phyloP scores from a whole-genome alignment of 2,888 invertebrate species.

The Doris montereyensis region DNA sequence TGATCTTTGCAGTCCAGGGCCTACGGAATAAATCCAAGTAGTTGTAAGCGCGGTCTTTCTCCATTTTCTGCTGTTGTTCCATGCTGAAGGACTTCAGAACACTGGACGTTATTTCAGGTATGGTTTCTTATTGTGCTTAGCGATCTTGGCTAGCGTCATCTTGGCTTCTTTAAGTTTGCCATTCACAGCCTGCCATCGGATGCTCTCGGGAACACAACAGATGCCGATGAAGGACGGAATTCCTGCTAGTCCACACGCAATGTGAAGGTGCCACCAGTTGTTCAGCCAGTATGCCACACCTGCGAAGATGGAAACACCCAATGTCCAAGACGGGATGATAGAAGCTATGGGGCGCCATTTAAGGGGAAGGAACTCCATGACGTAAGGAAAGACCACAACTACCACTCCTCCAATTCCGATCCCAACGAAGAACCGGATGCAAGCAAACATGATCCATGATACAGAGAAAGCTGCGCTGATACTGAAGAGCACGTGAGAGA shows the following conservation, averaged over 20 bases:
- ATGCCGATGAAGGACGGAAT: background rate
- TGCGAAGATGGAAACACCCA: background rate
- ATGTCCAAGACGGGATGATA: background rate
- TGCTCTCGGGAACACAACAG: conserved; percentile 3
- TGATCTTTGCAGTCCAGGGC: background rate
- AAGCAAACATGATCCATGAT: background rate
- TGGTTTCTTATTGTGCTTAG: background rate
- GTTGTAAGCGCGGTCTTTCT: background rate
- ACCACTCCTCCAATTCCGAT: background rate
- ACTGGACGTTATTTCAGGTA: background rate
- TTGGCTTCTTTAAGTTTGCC: background rate
- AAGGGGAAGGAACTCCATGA: conserved; percentile 1
- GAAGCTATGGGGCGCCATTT: background rate
- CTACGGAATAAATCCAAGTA: background rate
- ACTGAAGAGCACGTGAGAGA: background rate
- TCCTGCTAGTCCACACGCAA: background rate
- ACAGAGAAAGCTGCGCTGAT: background rate
- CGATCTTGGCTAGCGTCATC: background rate
- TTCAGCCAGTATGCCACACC: background rate
- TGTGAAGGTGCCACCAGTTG: background rate
- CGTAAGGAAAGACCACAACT: background rate
- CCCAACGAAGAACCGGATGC: background rate
- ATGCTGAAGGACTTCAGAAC: background rate
- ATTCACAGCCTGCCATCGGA: background rate
- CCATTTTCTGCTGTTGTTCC: background rate